Conservation (phyloP, 2,797 vertebrate species). For the Paguma larvata region DNA sequence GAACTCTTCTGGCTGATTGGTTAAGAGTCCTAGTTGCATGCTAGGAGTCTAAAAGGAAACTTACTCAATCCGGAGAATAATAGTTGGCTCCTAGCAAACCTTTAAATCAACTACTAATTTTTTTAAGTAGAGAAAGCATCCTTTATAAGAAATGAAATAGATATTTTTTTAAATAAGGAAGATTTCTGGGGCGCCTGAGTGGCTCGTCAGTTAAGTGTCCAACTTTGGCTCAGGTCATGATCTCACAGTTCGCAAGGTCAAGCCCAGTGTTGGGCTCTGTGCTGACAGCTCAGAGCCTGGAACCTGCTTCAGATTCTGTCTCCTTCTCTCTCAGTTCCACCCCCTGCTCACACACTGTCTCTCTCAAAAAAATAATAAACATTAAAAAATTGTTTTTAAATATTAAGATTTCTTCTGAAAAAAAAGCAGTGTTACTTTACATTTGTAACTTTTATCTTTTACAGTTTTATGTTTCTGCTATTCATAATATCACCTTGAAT, state of each 20-base stretch:
- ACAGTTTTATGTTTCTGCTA: constrained; percentile 19
- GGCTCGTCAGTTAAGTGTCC: too few species aligned
- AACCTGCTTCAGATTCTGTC: too few species aligned
- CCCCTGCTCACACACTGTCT: too few species aligned
- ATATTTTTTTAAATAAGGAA: constrained; percentile 1
- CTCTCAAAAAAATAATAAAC: too few species aligned
- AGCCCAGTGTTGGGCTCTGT: too few species aligned
- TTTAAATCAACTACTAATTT: background rate
- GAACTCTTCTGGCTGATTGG: background rate
- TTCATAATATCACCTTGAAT: constrained; percentile 11
- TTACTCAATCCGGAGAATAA: background rate
- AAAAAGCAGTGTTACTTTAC: constrained; percentile 13
- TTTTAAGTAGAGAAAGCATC: constrained; percentile 42
- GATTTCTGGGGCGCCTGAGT: too few species aligned
- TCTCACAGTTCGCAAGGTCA: too few species aligned
- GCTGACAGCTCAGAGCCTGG: too few species aligned
- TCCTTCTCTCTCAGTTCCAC: too few species aligned
- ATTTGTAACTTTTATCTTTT: background rate
- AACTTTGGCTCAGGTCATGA: too few species aligned
- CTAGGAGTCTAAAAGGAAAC: background rate
- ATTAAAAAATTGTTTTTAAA: too few species aligned
- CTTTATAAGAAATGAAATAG: constrained; percentile 48
- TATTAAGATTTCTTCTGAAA: background rate
- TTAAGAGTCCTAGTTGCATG: background rate
- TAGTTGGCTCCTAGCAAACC: background rate